Base-by-base conservation (phyloP, 2,113 vertebrate species). In the Corythaixoides concolor region DNA sequence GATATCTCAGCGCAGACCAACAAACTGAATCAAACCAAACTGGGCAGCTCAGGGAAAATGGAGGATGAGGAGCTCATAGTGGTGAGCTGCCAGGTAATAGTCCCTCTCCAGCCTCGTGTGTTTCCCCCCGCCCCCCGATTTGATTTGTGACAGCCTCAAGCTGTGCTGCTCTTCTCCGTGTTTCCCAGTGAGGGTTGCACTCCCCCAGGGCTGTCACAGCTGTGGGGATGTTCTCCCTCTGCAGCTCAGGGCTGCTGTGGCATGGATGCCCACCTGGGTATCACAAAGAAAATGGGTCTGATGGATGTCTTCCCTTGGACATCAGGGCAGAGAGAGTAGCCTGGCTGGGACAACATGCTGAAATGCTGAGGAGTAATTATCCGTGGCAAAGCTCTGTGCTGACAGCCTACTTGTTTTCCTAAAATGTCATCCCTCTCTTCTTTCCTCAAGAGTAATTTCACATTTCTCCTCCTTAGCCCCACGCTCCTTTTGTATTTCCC, bases 51-150 rank as follows among this genome's bases (percentile, higher is more conserved):
- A 3, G 98, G 88, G 58, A 98, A 97, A 80, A 86, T 33, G 2
- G 98, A 98, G 11, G 98, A 98, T 1, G 98, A 98, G 43, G 98
- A 98, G 47, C 96, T 98, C 88, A 98, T 99, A 87, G 96, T 97
- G 87, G 98, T 99, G 88, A 97, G 96, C 95, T 98, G 98, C 90
- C 98, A 99, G 98, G 98, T 99, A 97, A 97, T 11, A 20, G 58
- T 85, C 47, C 52, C 27, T 96, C 33, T 70, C n/a, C 17, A 91
- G 19, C 9, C 41, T 88, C 55, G 26, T 32, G 58, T 6, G 2
- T 0, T 8, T 49, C 41, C 23, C 13, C 0, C 1, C 0, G 15
- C 19, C 32, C 19, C 8, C 3, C 15, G 7, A 15, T 70, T 32
- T 84, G 47, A 23, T 58, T 86, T 79, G 56, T 53, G 21, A 27